These are phyloP conservation scores for Pristis pectinata DNA, from an alignment of 2,797 vertebrate genomes.

Conservation along the genomic window DNA sequence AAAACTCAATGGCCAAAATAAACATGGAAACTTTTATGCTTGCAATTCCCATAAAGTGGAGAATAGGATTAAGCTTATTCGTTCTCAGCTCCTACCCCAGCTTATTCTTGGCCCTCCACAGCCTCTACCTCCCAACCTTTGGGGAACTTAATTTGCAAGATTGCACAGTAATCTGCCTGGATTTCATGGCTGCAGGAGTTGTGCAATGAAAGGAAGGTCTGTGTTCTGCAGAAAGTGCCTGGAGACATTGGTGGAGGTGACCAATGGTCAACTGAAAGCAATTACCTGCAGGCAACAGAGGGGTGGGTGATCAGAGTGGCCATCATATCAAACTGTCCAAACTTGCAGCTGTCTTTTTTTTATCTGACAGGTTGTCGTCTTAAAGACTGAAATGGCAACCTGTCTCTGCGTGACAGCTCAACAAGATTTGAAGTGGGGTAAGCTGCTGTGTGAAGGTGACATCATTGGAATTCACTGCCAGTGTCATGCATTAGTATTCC, in stretches of 20 bases:
- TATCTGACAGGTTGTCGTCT: neutral
- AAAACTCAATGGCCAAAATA: neutral
- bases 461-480: neutral
- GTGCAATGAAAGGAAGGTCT: neutral
- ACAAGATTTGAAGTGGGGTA: neutral
- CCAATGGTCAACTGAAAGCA: neutral
- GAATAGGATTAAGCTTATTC: neutral
- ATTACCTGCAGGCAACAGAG: neutral
- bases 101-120: neutral
- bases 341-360: neutral
- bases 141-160: neutral
- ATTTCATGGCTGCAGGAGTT: neutral
- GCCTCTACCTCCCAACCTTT: neutral
- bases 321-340: neutral
- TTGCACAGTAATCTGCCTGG: neutral
- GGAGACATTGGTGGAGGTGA: neutral
- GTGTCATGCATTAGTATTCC: constrained; percentile 7
- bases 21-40: neutral
- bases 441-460: constrained; percentile 9
- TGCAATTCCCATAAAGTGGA: neutral
- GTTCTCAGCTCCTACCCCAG: neutral
- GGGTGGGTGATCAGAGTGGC: neutral
- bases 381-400: neutral
- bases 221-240: neutral
- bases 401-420: neutral